A percentile compares a stretch with the other conserved stretches of the same genome.
phyloP scores from a whole-genome alignment of 2,888 invertebrate genomes.

The Belgica antarctica region DNA sequence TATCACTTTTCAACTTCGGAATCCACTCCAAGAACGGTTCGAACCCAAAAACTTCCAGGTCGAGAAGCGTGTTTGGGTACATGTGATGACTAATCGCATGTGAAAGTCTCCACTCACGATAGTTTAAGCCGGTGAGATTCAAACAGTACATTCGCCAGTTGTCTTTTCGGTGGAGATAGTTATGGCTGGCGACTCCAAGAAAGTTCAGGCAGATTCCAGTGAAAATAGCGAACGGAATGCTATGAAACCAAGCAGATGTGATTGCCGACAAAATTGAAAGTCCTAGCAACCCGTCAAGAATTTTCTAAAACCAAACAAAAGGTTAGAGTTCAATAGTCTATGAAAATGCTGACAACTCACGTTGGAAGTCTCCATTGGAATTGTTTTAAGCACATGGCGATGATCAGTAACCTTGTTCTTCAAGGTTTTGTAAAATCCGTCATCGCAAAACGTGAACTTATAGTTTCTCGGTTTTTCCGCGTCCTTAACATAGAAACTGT shows the following conservation, averaged over 20 bases:
- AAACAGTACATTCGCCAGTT: constrained; percentile 78
- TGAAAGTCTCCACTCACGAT: constrained; percentile 56
- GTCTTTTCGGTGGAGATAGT: constrained; percentile 72
- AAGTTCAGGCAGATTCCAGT: constrained; percentile 58
- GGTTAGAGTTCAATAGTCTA: constrained; percentile 46
- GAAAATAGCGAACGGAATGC: constrained; percentile 48
- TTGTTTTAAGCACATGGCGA: constrained; percentile 59
- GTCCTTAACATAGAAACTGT: constrained; percentile 65
- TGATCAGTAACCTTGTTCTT: constrained; percentile 61
- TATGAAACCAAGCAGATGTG: constrained; percentile 48
- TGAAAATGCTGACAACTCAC: constrained; percentile 48
- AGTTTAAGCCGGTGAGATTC: constrained; percentile 64
- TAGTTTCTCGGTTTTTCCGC: constrained; percentile 65
- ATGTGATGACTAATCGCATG: constrained; percentile 77
- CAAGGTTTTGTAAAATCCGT: constrained; percentile 72
- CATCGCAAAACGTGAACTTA: constrained; percentile 69
- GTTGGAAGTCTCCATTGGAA: constrained; percentile 50
- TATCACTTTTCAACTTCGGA: neutral
- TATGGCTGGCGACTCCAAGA: constrained; percentile 65
- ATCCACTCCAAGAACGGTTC: constrained; percentile 69
- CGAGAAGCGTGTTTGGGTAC: constrained; percentile 73
- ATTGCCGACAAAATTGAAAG: constrained; percentile 50
- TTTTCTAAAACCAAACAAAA: constrained; percentile 46
- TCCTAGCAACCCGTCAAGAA: neutral
- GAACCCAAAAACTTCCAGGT: constrained; percentile 66